phyloP scores from a whole-genome alignment of 2,113 vertebrate genomes.

The Pachycephala philippinensis region DNA sequence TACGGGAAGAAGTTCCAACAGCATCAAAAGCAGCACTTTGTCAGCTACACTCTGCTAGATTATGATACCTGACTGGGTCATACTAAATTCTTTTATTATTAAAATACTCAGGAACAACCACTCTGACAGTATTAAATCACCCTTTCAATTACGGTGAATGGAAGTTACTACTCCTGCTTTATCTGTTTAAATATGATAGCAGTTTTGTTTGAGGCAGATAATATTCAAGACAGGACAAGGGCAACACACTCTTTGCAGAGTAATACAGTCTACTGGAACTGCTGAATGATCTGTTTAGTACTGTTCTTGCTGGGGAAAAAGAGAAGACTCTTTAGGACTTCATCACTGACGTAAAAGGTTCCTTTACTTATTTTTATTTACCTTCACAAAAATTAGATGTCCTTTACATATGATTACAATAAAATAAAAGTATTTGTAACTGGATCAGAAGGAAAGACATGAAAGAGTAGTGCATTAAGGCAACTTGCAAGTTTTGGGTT shows the following conservation, averaged over 20 bases:
- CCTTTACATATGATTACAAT: background rate
- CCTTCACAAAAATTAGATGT: background rate
- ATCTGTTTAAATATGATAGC: background rate
- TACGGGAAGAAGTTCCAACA: background rate
- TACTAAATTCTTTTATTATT: slow-evolving; percentile 15
- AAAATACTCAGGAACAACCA: background rate
- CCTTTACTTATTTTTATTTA: background rate
- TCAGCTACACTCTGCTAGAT: background rate
- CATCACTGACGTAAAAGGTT: background rate
- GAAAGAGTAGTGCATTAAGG: background rate
- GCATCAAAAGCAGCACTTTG: background rate
- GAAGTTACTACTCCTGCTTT: background rate
- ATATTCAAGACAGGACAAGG: background rate
- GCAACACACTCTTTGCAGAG: background rate
- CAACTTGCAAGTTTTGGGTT: background rate
- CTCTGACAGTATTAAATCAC: background rate
- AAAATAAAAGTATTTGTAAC: background rate
- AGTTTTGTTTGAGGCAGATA: background rate
- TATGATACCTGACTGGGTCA: background rate
- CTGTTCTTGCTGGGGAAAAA: background rate
- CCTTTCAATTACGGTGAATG: background rate
- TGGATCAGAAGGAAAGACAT: background rate
- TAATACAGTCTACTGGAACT: background rate
- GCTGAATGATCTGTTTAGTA: background rate
- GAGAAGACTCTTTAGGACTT: background rate